Evolutionary conservation across 2,797 vertebrate species (phyloP).

Genomic region (Todus mexicanus): DNA sequence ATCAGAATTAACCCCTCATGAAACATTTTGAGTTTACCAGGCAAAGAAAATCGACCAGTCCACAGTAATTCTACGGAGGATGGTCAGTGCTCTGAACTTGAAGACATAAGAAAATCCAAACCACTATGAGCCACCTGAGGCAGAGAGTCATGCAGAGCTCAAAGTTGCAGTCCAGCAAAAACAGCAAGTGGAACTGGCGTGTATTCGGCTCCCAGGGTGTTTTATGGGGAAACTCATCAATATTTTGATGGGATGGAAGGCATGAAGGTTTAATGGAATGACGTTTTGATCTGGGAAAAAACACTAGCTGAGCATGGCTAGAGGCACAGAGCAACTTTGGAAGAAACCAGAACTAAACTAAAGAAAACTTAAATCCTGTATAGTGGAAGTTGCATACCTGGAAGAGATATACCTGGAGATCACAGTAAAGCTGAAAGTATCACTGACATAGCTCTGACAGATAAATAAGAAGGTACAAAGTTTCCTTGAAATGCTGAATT

Average conservation of each 20-base stretch:
- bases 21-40: background rate
- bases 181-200: slow-evolving; percentile 27
- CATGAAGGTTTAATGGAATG: slow-evolving; percentile 59
- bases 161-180: slow-evolving; percentile 24
- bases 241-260: slow-evolving; percentile 53
- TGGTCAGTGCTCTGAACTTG: slow-evolving; percentile 25
- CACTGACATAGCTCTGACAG: background rate
- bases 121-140: slow-evolving; percentile 11
- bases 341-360: background rate
- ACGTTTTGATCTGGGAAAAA: slow-evolving; percentile 42
- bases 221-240: slow-evolving; percentile 49
- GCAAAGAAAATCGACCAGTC: background rate
- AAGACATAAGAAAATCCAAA: slow-evolving; percentile 38
- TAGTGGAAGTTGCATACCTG: background rate
- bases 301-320: background rate
- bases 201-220: slow-evolving; percentile 15
- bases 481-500: background rate
- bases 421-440: background rate
- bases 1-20: background rate
- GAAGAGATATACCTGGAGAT: background rate
- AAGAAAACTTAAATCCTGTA: background rate
- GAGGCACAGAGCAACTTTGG: slow-evolving; percentile 5
- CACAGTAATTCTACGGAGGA: background rate
- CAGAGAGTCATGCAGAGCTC: slow-evolving; percentile 46
- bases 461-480: background rate